Conservation (phyloP, 2,113 vertebrate species). For the Pleuronectes platessa region DNA sequence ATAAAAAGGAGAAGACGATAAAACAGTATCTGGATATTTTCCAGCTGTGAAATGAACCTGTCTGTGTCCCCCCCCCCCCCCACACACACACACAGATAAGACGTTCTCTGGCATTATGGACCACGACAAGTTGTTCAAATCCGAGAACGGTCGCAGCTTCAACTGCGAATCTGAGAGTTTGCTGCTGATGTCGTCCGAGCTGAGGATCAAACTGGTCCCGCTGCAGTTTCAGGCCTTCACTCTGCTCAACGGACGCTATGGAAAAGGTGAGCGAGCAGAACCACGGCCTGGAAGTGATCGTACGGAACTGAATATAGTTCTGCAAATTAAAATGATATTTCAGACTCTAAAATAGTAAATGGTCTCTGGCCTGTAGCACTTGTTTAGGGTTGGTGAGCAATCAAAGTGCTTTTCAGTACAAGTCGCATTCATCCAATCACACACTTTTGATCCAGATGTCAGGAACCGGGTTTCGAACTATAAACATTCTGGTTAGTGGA, state of each 20-base stretch:
- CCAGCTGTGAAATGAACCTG: background rate
- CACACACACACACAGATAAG: constrained; percentile 55
- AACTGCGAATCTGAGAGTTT: constrained; percentile 83
- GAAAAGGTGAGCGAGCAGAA: constrained; percentile 81
- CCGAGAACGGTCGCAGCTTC: constrained; percentile 81
- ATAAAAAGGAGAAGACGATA: background rate
- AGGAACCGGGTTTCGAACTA: too few species aligned
- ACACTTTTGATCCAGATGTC: too few species aligned
- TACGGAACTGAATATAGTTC: too few species aligned
- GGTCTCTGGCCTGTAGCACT: too few species aligned
- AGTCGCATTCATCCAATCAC: too few species aligned
- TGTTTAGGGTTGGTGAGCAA: too few species aligned
- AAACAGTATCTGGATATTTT: background rate
- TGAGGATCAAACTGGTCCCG: constrained; percentile 82
- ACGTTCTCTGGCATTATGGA: constrained; percentile 65
- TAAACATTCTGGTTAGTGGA: too few species aligned
- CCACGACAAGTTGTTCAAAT: constrained; percentile 78
- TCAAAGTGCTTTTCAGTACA: too few species aligned
- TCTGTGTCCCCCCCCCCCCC: constrained; percentile 2
- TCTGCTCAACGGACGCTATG: constrained; percentile 76
- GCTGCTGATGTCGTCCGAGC: constrained; percentile 68
- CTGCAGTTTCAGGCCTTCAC: constrained; percentile 89
- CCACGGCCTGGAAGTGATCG: background rate
- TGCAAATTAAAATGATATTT: too few species aligned
- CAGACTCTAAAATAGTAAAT: too few species aligned